Conservation (phyloP, 2,797 vertebrate genomes). For the Peromyscus aztecus region DNA sequence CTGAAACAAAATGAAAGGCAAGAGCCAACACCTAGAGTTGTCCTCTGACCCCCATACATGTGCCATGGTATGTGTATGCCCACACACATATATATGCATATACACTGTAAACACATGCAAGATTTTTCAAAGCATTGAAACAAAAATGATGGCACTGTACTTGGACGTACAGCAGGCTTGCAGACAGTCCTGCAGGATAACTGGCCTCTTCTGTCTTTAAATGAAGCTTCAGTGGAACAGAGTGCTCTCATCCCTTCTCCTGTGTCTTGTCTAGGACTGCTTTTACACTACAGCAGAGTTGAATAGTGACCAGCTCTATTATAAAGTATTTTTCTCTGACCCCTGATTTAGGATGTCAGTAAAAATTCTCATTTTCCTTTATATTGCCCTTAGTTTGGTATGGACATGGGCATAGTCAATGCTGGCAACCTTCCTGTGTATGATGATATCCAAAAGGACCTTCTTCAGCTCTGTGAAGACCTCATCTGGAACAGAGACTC, state of each 20-base stretch:
- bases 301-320: neutral
- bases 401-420: constrained; percentile 99
- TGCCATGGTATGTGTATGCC: neutral
- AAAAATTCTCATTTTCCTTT: neutral
- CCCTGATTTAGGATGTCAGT: neutral
- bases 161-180: neutral
- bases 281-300: neutral
- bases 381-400: constrained; percentile 90
- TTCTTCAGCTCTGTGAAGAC: constrained; percentile 95
- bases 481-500: constrained; percentile 97
- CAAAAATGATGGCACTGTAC: neutral
- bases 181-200: too few relatives aligned
- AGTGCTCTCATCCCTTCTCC: neutral
- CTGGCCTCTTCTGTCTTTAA: neutral
- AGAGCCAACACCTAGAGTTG: neutral
- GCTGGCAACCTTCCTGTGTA: constrained; percentile 97
- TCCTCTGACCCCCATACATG: neutral
- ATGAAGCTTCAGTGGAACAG: neutral
- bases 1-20: neutral
- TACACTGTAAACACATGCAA: neutral
- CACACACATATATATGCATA: neutral
- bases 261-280: neutral
- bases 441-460: constrained; percentile 95
- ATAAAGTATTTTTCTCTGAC: neutral
- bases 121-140: neutral